A percentile compares a stretch with the other conserved stretches of the same genome.
phyloP scores from a whole-genome alignment of 2,888 invertebrate species.

The Hemicrepidius hirtus region DNA sequence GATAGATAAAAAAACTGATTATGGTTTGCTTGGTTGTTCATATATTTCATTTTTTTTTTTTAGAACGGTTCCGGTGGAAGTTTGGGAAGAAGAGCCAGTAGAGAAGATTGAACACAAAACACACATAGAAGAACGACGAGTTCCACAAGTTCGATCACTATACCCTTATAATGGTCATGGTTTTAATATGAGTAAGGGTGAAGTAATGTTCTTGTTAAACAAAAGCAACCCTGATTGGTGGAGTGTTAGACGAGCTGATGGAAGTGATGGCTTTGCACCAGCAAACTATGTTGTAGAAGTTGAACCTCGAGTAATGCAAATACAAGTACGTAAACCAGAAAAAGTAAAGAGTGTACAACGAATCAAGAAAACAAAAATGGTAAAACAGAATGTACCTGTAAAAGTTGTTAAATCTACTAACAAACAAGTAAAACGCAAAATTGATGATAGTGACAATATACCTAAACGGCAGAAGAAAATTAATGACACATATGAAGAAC shows the following conservation, averaged over 20 bases:
- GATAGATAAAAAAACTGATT: too few species aligned
- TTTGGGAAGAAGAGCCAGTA: slow-evolving; percentile 93
- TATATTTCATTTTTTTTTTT: slow-evolving; percentile 36
- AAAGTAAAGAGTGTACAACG: slow-evolving; percentile 88
- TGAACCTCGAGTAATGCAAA: slow-evolving; percentile 89
- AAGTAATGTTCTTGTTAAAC: slow-evolving; percentile 91
- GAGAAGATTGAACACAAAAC: slow-evolving; percentile 89
- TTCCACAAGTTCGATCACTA: slow-evolving; percentile 90
- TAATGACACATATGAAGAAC: slow-evolving; percentile 86
- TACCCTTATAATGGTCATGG: slow-evolving; percentile 96
- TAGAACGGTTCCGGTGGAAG: slow-evolving; percentile 88
- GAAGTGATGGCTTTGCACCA: slow-evolving; percentile 97
- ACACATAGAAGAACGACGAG: slow-evolving; percentile 89
- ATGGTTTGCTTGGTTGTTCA: not conserved
- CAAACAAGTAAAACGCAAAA: slow-evolving; percentile 68
- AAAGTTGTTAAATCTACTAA: slow-evolving; percentile 72
- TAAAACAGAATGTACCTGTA: slow-evolving; percentile 89
- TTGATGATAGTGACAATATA: slow-evolving; percentile 83
- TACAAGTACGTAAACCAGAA: slow-evolving; percentile 88
- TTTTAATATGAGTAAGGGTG: slow-evolving; percentile 93
- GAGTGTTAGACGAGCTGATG: slow-evolving; percentile 93
- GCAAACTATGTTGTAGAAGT: slow-evolving; percentile 96
- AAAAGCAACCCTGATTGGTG: slow-evolving; percentile 99
- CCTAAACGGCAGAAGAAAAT: slow-evolving; percentile 87
- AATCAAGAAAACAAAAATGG: slow-evolving; percentile 92